Percentiles rank a stretch among this genome's conserved stretches.
Conservation (phyloP, 2,113 vertebrate species). For the Verasper variegatus region DNA sequence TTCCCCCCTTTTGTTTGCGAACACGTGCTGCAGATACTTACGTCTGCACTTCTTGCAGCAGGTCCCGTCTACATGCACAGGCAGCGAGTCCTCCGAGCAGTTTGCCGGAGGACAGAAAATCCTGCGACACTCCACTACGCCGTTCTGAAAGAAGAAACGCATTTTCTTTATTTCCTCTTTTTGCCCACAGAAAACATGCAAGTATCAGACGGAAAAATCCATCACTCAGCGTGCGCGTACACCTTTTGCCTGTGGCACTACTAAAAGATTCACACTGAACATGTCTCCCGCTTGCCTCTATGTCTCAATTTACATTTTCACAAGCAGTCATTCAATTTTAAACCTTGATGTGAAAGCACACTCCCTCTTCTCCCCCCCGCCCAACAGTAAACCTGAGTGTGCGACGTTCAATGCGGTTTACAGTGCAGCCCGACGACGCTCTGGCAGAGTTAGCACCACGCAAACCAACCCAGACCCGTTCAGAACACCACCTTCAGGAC, state of each 20-base stretch:
- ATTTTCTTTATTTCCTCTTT: neutral
- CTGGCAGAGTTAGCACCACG: neutral
- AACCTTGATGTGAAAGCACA: neutral
- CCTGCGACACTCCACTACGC: slow-evolving; percentile 89
- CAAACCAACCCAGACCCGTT: neutral
- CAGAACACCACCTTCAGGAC: neutral
- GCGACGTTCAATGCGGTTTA: neutral
- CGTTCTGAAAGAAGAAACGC: slow-evolving; percentile 80
- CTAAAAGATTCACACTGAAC: slow-evolving; percentile 1
- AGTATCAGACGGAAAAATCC: neutral
- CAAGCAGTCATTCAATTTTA: neutral
- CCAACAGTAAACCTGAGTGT: neutral
- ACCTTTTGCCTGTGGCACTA: neutral
- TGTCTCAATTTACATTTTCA: slow-evolving; percentile 17
- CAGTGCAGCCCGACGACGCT: neutral
- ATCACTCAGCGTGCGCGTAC: neutral
- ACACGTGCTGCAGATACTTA: slow-evolving; percentile 77
- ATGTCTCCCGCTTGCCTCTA: neutral
- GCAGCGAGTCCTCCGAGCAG: slow-evolving; percentile 88
- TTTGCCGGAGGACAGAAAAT: slow-evolving; percentile 89
- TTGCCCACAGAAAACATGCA: neutral
- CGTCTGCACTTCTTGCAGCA: slow-evolving; percentile 95
- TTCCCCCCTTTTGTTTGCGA: neutral
- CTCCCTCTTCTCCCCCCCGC: neutral
- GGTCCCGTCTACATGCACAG: slow-evolving; percentile 86